phyloP scores from a whole-genome alignment of 2,888 invertebrate species.

The Cerastis leucographa region DNA sequence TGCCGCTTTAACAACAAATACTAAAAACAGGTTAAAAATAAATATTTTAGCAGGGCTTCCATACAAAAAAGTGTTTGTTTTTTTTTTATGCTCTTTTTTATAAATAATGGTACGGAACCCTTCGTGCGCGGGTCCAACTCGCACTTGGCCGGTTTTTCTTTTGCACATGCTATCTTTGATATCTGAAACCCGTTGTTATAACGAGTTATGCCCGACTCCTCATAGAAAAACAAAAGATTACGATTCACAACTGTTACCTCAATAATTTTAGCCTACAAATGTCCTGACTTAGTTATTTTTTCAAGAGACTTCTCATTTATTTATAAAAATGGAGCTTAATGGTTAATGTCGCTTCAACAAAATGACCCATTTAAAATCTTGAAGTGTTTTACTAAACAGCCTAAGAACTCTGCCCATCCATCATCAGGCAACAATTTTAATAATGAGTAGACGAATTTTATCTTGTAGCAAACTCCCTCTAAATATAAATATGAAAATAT shows the following conservation, averaged over 20 bases:
- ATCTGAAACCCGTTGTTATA: not conserved
- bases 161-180: not conserved
- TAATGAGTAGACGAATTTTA: constrained; percentile 27
- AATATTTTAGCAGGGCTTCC: too few relatives aligned
- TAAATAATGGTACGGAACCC: too few relatives aligned
- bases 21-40: too few relatives aligned
- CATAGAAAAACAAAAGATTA: too few relatives aligned
- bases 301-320: not conserved
- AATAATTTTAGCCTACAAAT: not conserved
- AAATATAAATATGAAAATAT: constrained; percentile 57
- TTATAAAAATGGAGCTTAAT: constrained; percentile 9
- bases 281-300: not conserved
- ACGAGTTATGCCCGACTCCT: too few relatives aligned
- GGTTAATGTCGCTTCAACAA: constrained; percentile 7
- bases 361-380: constrained; percentile 6
- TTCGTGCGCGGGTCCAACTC: too few relatives aligned
- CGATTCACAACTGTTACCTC: too few relatives aligned
- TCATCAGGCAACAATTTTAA: constrained; percentile 18
- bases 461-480: not conserved
- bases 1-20: too few relatives aligned
- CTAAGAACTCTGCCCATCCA: constrained; percentile 21
- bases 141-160: too few relatives aligned
- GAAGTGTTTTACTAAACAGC: constrained; percentile 1
- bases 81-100: too few relatives aligned
- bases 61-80: too few relatives aligned